A percentile compares a stretch with the other conserved stretches of the same genome.
phyloP scores from a whole-genome alignment of 1,140 invertebrate species.

The Octopus bimaculoides region DNA sequence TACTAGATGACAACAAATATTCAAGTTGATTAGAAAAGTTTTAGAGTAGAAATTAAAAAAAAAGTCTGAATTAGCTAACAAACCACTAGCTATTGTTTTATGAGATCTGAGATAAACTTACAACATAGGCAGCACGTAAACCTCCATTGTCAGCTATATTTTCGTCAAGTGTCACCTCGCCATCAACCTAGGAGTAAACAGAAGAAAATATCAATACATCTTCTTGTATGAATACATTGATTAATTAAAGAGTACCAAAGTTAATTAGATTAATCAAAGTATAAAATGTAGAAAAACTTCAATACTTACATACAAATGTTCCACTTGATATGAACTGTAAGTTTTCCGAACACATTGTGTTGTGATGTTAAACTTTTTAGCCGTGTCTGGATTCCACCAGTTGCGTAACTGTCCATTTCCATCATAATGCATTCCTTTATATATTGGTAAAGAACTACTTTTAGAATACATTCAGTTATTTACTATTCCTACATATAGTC shows the following conservation, averaged over 20 bases:
- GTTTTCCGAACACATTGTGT: constrained; percentile 46
- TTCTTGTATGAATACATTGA: background rate
- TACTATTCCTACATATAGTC: no score
- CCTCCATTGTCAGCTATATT: constrained; percentile 95
- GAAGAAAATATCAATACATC: background rate
- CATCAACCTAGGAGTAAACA: constrained; percentile 34
- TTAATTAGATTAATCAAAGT: no score
- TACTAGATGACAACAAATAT: constrained; percentile 7
- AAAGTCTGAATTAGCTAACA: background rate
- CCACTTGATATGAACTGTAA: constrained; percentile 38
- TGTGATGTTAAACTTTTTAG: constrained; percentile 36
- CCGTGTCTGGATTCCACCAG: constrained; percentile 47
- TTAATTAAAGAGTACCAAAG: background rate
- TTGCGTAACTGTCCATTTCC: constrained; percentile 37
- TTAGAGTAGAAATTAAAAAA: background rate
- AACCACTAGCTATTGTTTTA: background rate
- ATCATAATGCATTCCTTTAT: constrained; percentile 46
- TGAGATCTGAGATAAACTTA: constrained; percentile 31
- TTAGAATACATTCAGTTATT: no score
- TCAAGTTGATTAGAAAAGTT: constrained; percentile 9
- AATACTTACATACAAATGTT: constrained; percentile 27
- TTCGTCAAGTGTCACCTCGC: constrained; percentile 61
- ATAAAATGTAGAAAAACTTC: no score
- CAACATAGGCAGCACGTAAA: constrained; percentile 82
- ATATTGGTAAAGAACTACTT: no score